Percentiles rank a stretch among this genome's conserved stretches.
These are phyloP conservation scores for Synergus itoensis DNA, from an alignment of 2,888 invertebrate species.

Conservation along the genomic window DNA sequence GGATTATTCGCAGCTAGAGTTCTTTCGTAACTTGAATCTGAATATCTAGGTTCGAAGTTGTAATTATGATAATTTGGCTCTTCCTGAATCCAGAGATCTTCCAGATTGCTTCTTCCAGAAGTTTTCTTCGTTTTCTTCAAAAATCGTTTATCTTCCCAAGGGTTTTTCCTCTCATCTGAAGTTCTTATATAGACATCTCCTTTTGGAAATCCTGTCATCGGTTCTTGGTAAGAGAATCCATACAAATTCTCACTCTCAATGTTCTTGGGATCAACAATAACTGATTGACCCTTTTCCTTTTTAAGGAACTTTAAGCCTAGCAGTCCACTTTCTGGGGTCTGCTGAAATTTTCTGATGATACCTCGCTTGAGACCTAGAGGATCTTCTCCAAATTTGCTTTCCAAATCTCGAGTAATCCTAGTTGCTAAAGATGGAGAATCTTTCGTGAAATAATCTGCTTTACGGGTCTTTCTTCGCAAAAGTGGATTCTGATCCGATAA, in stretches of 20 bases:
- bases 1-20: no score
- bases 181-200: conserved; percentile 61
- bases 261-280: conserved; percentile 44
- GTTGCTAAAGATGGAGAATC: neutral
- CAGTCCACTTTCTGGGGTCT: neutral
- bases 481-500: conserved; percentile 50
- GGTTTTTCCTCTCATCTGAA: conserved; percentile 48
- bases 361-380: conserved; percentile 49
- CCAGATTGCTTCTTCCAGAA: conserved; percentile 51
- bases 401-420: conserved; percentile 44
- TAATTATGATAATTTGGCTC: conserved; percentile 20
- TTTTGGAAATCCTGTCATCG: conserved; percentile 59
- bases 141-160: neutral
- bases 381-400: conserved; percentile 53
- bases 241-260: conserved; percentile 64
- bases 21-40: neutral
- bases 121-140: conserved; percentile 18
- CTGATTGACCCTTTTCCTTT: conserved; percentile 25
- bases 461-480: neutral
- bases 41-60: neutral
- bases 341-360: neutral
- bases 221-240: conserved; percentile 58
- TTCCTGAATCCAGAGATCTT: conserved; percentile 54
- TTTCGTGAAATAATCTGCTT: neutral
- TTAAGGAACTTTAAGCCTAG: neutral